Conservation (phyloP, 2,888 invertebrate genomes). For the Candidula unifasciata region DNA sequence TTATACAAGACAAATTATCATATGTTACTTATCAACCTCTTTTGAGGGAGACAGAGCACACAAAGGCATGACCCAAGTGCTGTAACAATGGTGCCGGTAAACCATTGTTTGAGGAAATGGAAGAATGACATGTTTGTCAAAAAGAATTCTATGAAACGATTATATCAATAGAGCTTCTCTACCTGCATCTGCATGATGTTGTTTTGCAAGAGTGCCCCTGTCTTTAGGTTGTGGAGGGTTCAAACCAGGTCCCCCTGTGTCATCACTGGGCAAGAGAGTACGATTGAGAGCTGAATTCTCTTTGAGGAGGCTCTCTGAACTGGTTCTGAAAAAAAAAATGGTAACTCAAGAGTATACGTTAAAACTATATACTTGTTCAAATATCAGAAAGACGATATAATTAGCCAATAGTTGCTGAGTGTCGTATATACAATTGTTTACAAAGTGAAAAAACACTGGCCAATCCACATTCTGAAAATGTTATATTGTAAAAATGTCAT, state of each 20-base stretch:
- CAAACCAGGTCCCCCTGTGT: background rate
- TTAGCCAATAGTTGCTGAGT: background rate
- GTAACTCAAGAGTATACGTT: background rate
- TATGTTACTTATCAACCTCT: no score
- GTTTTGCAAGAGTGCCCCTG: slow-evolving; percentile 26
- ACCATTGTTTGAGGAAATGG: no score
- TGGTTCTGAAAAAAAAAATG: slow-evolving; percentile 10
- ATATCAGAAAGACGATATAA: no score
- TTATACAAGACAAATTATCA: background rate
- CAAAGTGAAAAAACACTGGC: background rate
- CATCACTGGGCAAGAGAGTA: slow-evolving; percentile 45
- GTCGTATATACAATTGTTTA: no score
- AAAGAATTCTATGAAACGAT: no score
- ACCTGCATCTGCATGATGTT: slow-evolving; percentile 5
- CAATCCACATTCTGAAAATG: no score
- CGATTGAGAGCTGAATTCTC: slow-evolving; percentile 50
- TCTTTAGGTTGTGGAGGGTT: slow-evolving; percentile 2
- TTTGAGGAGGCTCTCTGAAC: slow-evolving; percentile 7
- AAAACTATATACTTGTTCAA: no score
- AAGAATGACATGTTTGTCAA: no score
- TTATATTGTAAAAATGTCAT: no score
- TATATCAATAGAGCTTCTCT: background rate
- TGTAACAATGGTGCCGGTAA: no score
- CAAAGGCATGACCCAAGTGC: no score
- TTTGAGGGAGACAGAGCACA: background rate